A percentile compares a stretch with the other conserved stretches of the same genome.
Conservation (phyloP, 2,797 vertebrate genomes). For the Chelon labrosus region DNA sequence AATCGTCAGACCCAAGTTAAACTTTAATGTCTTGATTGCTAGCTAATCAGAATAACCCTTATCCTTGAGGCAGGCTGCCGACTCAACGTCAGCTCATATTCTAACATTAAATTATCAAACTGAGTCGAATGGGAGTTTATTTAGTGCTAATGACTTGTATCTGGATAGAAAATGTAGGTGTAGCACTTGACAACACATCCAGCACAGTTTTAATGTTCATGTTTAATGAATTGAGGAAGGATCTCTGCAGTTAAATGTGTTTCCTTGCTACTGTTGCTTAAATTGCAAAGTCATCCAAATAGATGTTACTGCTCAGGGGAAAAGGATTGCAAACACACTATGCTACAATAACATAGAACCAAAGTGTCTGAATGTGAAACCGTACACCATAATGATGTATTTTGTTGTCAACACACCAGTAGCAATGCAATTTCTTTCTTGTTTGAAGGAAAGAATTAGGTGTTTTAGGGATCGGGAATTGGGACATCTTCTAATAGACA, state of each 20-base stretch:
- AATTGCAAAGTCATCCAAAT: slow-evolving; percentile 66
- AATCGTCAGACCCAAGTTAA: slow-evolving; percentile 24
- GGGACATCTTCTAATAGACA: slow-evolving; percentile 77
- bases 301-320: slow-evolving; percentile 43
- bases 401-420: slow-evolving; percentile 85
- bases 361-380: slow-evolving; percentile 72
- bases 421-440: slow-evolving; percentile 79
- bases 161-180: slow-evolving; percentile 83
- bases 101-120: slow-evolving; percentile 72
- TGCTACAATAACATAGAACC: slow-evolving; percentile 76
- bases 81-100: slow-evolving; percentile 33
- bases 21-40: not conserved
- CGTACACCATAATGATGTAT: slow-evolving; percentile 65
- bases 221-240: slow-evolving; percentile 77
- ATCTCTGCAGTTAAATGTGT: slow-evolving; percentile 64
- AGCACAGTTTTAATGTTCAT: slow-evolving; percentile 69
- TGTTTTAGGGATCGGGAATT: slow-evolving; percentile 46
- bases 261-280: slow-evolving; percentile 65
- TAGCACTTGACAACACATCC: slow-evolving; percentile 82
- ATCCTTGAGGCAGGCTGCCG: slow-evolving; percentile 16
- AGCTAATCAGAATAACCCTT: slow-evolving; percentile 10
- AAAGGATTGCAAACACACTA: slow-evolving; percentile 68
- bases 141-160: slow-evolving; percentile 73
- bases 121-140: slow-evolving; percentile 80
- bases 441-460: slow-evolving; percentile 63